Evolutionary conservation across 2,888 invertebrate species (phyloP).

Genomic region (Drosophila trichaetosa): DNA sequence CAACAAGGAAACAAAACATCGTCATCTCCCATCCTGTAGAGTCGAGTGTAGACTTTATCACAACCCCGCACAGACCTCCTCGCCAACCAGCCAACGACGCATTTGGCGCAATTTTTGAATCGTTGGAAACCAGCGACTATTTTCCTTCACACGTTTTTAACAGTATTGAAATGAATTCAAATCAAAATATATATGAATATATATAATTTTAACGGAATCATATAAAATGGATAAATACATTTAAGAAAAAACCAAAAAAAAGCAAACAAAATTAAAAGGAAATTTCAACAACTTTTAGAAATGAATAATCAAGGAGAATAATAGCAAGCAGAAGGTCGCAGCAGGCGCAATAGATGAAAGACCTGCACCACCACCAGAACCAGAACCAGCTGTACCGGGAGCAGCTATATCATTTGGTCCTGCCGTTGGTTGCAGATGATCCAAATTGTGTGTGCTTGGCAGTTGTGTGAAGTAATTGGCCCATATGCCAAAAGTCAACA

Average conservation of each 20-base stretch:
- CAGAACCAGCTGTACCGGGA: background rate
- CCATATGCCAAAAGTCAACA: conserved; percentile 84
- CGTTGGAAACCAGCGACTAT: background rate
- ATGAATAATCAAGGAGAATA: background rate
- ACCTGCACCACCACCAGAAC: background rate
- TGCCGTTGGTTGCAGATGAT: conserved; percentile 55
- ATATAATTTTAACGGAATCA: background rate
- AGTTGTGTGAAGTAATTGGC: conserved; percentile 73
- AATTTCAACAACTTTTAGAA: background rate
- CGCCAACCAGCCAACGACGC: background rate
- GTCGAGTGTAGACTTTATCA: background rate
- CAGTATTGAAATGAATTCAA: background rate
- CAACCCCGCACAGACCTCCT: background rate
- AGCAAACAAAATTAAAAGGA: background rate
- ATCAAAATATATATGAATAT: background rate
- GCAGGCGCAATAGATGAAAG: background rate
- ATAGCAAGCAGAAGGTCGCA: background rate
- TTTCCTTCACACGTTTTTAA: background rate
- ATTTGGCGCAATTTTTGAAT: conserved; percentile 39
- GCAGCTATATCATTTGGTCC: background rate
- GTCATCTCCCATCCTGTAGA: conserved; percentile 5
- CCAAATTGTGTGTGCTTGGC: conserved; percentile 64
- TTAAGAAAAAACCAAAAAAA: background rate
- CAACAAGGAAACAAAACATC: conserved; percentile 37
- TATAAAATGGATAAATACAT: background rate